Percentiles rank a stretch among this genome's conserved stretches.
Evolutionary conservation across 2,888 invertebrate genomes (phyloP).

Genomic region (Ectobius pallidus): DNA sequence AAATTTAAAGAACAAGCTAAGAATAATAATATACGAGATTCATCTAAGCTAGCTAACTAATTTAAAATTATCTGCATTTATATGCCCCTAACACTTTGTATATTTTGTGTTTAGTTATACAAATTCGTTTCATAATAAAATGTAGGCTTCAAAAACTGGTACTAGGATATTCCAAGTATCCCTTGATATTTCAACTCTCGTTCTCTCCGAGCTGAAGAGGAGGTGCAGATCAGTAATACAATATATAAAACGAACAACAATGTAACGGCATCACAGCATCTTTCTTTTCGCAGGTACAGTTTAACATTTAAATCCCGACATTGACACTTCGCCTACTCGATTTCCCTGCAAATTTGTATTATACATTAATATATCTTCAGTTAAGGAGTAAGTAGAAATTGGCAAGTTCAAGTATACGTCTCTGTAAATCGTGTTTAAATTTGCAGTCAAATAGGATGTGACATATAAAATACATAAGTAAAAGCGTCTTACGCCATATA

Average conservation of each 20-base stretch:
- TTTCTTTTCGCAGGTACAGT: constrained; percentile 27
- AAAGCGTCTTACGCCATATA: constrained; percentile 1
- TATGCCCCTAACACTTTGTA: no score
- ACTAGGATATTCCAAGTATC: no score
- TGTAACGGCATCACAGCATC: constrained; percentile 28
- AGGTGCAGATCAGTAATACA: background rate
- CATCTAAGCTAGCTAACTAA: no score
- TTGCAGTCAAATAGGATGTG: background rate
- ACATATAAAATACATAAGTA: constrained; percentile 22
- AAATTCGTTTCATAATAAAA: no score
- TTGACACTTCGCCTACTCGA: background rate
- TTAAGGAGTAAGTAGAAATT: constrained; percentile 13
- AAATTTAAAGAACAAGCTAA: no score
- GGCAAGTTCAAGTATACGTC: constrained; percentile 8
- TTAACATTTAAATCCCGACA: constrained; percentile 4
- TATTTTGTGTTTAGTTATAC: no score
- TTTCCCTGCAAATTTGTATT: constrained; percentile 9
- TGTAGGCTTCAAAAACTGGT: no score
- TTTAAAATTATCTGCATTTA: no score
- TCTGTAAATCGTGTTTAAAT: constrained; percentile 4
- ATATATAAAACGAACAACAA: constrained; percentile 20
- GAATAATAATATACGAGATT: no score
- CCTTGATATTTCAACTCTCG: background rate
- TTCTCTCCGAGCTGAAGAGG: background rate
- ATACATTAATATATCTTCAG: background rate